A percentile compares a stretch with the other conserved stretches of the same genome.
Evolutionary conservation across 1,140 invertebrate species (phyloP).

Genomic region (Apis mellifera): DNA sequence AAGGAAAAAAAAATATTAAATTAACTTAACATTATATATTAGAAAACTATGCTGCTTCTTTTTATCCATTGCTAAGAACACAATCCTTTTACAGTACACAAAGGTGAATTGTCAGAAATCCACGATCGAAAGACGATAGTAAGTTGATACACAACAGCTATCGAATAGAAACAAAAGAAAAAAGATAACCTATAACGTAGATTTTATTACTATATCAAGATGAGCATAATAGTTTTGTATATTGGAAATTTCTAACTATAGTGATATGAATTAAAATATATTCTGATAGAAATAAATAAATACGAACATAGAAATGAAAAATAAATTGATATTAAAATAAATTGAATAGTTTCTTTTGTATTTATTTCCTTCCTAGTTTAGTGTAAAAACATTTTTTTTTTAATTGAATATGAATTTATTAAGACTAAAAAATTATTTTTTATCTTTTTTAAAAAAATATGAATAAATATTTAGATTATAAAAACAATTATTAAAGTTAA

Average conservation of each 20-base stretch:
- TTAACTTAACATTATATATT: conserved; percentile 56
- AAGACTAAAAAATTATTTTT: no score
- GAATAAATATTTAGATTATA: no score
- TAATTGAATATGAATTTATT: no score
- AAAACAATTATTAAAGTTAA: no score
- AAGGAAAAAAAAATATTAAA: background rate
- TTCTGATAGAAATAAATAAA: background rate
- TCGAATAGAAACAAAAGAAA: background rate
- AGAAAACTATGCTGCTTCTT: conserved; percentile 43
- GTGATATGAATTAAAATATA: background rate
- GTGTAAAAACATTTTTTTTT: no score
- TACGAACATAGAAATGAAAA: background rate
- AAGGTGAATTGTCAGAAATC: conserved; percentile 40
- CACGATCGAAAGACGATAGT: conserved; percentile 28
- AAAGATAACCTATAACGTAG: no score
- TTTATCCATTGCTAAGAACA: conserved; percentile 34
- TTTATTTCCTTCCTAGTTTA: background rate
- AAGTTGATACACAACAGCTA: conserved; percentile 9
- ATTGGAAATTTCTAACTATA: background rate
- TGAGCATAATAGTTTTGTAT: background rate
- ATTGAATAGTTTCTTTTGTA: background rate
- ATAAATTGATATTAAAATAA: background rate
- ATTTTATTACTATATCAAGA: background rate
- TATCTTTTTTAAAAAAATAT: no score
- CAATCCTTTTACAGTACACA: conserved; percentile 32